phyloP scores from a whole-genome alignment of 2,797 vertebrate genomes.

The Liasis olivaceus region DNA sequence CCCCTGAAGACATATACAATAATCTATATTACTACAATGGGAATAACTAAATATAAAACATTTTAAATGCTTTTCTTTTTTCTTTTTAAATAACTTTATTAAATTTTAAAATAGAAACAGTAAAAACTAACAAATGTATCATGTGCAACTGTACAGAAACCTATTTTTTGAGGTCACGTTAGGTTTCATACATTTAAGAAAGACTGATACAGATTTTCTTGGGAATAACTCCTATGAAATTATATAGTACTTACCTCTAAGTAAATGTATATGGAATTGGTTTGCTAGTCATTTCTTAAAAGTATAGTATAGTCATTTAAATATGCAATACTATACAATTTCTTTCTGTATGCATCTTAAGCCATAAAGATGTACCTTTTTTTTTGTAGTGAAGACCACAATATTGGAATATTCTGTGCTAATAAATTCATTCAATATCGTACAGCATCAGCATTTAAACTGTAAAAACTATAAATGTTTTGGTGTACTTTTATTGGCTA shows the following conservation, averaged over 20 bases:
- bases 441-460: not conserved
- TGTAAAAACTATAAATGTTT: not conserved
- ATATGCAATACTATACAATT: not conserved
- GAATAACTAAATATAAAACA: slow-evolving; percentile 14
- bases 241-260: not conserved
- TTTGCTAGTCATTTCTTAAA: not conserved
- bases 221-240: not conserved
- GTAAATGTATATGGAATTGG: not conserved
- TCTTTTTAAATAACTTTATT: no score
- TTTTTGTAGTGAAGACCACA: not conserved
- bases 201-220: no score
- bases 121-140: not conserved
- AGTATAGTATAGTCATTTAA: not conserved
- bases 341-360: not conserved
- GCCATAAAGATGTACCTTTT: not conserved
- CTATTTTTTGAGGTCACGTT: not conserved
- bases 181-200: not conserved
- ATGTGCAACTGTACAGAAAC: not conserved
- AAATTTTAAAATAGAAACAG: no score
- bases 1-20: not conserved
- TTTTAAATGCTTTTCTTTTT: not conserved
- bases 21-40: slow-evolving; percentile 1
- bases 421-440: not conserved
- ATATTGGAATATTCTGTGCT: not conserved
- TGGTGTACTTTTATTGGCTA: not conserved